Base-by-base conservation (phyloP, 2,888 invertebrate species). In the Neuroscelio doddi region DNA sequence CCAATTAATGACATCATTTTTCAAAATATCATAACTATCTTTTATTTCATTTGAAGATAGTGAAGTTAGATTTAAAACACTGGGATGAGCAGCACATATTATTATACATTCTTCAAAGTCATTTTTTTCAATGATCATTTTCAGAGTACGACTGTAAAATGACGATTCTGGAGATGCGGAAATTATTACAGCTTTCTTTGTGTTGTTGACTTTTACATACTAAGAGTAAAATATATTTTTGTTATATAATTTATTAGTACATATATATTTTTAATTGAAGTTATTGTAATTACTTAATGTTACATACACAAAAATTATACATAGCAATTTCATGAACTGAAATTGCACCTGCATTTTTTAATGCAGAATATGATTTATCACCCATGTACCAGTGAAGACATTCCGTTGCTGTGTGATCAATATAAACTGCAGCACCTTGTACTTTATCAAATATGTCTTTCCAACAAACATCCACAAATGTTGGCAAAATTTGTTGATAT, bases 341-440 rank as follows among this genome's bases (percentile, higher is more conserved):
- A 7, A 87, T 80, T 21, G 91, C 92, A 46, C 91, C 92, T 17
- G 88, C 87, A 42, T 86, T 80, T 42, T 89, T 81, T 8, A 92
- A 81, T 61, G 87, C 85, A 59, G 87, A 83, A n/a, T 89, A 85
- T 30, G 80, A 79, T 52, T 65, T 73, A 50, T 81, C 83, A 0
- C 91, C 91, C 1, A 90, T 90, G 73, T 89, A 87, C 91, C 91
- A 92, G 75, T 91, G 92, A 34, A 92, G 80, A 75, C 90, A 89
- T 78, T 92, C 92, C 0, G 90, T 88, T 57, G 87, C 87, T 27
- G 85, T 82, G 72, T 89, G 87, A 74, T 92, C 91, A 36, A 91
- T 81, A 73, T 89, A 91, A 39, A 92, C 90, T 1, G 88, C 87
- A 62, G 90, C 89, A 71, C 88, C 88, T 49, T 87, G 87, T 36